phyloP scores from a whole-genome alignment of 2,797 vertebrate genomes.

The Tamandua tetradactyla region DNA sequence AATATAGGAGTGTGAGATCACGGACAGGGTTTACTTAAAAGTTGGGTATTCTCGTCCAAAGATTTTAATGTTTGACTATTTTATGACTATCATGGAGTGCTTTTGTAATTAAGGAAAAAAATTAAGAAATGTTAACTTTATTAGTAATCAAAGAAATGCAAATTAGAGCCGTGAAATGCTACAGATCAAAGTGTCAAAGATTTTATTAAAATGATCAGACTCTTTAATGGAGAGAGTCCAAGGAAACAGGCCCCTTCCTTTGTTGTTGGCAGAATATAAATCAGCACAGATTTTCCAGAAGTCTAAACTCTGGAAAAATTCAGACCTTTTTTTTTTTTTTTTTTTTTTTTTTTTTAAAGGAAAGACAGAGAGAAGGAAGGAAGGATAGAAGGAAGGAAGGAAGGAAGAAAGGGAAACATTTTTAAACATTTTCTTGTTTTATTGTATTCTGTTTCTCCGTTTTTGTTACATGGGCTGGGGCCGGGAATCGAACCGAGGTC shows the following conservation, averaged over 20 bases:
- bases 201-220: not conserved
- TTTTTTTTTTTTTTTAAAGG: no score
- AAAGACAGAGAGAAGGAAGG: no score
- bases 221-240: rapidly evolving
- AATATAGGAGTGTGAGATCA: not conserved
- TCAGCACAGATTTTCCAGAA: not conserved
- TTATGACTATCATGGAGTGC: not conserved
- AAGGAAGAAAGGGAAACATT: no score
- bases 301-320: not conserved
- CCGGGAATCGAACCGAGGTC: no score
- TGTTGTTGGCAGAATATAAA: not conserved
- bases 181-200: not conserved
- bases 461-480: no score
- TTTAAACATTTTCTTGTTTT: no score
- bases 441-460: no score
- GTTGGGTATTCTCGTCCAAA: not conserved
- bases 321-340: no score
- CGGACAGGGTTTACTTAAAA: not conserved
- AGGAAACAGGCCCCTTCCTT: rapidly evolving
- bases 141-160: no score
- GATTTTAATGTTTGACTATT: not conserved
- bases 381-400: no score
- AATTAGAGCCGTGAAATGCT: not conserved
- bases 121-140: not conserved
- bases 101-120: not conserved